Evolutionary conservation across 2,113 vertebrate species (phyloP).

Genomic region (Leptocoma aspasia): DNA sequence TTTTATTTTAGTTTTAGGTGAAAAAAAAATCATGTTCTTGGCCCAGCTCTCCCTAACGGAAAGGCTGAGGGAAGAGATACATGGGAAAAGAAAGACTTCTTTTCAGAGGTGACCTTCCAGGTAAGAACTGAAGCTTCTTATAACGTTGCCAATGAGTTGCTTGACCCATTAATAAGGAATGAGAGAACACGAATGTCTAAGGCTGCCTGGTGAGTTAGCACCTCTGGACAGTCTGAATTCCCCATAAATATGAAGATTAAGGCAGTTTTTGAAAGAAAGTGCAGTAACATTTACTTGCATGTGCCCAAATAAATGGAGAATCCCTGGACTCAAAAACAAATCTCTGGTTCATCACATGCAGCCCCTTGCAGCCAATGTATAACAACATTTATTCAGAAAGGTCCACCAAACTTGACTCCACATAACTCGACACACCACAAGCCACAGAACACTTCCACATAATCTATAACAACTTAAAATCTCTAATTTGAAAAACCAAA

Average conservation of each 20-base stretch:
- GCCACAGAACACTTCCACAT: slow-evolving; percentile 59
- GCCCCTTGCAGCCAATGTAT: background rate
- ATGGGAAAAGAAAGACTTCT: background rate
- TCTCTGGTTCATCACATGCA: slow-evolving; percentile 2
- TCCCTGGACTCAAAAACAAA: background rate
- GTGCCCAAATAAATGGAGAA: background rate
- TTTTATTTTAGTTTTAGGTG: background rate
- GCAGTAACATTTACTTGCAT: background rate
- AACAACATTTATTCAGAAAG: slow-evolving; percentile 27
- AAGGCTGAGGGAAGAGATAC: slow-evolving; percentile 10
- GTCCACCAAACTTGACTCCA: slow-evolving; percentile 35
- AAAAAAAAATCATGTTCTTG: background rate
- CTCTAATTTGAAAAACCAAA: slow-evolving; percentile 66
- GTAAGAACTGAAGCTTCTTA: slow-evolving; percentile 61
- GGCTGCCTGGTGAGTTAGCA: slow-evolving; percentile 33
- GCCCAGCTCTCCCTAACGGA: background rate
- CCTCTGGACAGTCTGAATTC: slow-evolving; percentile 26
- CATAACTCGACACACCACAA: slow-evolving; percentile 49
- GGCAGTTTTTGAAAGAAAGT: slow-evolving; percentile 11
- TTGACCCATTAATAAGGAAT: slow-evolving; percentile 38
- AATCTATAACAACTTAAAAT: slow-evolving; percentile 64
- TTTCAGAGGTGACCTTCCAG: slow-evolving; percentile 52
- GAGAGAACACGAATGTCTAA: background rate
- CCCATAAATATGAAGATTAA: slow-evolving; percentile 8
- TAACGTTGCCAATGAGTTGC: background rate